Evolutionary conservation across 2,888 invertebrate species (phyloP), one percentile per base, ranked within the genome.

Genomic region (Crocallis elinguaria): DNA sequence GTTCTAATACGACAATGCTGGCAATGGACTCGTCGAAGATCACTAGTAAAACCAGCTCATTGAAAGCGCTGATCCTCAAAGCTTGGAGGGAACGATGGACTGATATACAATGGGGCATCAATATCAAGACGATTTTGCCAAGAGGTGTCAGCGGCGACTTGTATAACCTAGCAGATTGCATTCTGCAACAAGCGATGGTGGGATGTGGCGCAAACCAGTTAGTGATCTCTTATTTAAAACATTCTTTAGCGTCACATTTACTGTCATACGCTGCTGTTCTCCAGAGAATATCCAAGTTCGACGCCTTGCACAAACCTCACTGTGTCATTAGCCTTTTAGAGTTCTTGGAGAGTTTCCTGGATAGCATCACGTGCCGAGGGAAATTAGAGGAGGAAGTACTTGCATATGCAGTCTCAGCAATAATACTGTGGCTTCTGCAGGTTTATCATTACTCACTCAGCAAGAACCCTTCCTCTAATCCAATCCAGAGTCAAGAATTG

Each of bases 61-160:
- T 96, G 38, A 96, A 96, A 84, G 95, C 96, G 52, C 88, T 97
- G 17, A 92, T 97, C 64, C 87, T 97, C 50, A 93, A 95, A 79
- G 98, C 98, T 38, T 99, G 98, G 98, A 93, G 98, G 68, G 98
- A 98, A 87, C 92, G 98, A 56, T 98, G 98, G 98, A 95, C 96
- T 0, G 98, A 98, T 82, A 94, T 98, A 35, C 97, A 98, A 85
- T 98, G 98, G 98, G 98, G 98, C 29, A 98, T 98, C 65, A 97
- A 98, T 75, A 97, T 98, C 49, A 98, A 98, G 92, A 96, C 96
- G n/a, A 96, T 96, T 63, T 85, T 96, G 55, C 97, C 97, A 0
- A 91, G 97, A 77, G 97, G 97, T n/a, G 97, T 97, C 0, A 97
- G 96, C 75, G 97, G 97, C n/a, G 97, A 97, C 90, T 95, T 97